Evolutionary conservation across 1,140 invertebrate species (phyloP).

Genomic region (Pseudomyrmex gracilis): DNA sequence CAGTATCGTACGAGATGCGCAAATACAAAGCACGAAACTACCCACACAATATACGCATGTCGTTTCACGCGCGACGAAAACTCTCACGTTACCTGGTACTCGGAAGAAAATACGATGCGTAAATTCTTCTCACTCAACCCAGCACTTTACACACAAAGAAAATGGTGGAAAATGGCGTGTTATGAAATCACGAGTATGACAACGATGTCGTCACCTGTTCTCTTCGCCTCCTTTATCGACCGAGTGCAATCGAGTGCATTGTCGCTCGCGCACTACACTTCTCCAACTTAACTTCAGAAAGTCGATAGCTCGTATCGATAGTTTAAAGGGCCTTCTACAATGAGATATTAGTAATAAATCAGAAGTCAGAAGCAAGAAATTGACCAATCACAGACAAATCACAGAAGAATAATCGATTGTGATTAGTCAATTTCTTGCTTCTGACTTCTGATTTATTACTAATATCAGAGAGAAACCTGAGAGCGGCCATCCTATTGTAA

Average conservation of each 20-base stretch:
- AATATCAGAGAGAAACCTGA: too few relatives aligned
- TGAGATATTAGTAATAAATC: too few relatives aligned
- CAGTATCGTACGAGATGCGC: background rate
- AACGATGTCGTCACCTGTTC: constrained; percentile 83
- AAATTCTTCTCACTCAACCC: constrained; percentile 66
- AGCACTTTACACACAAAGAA: constrained; percentile 82
- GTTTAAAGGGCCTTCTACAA: too few relatives aligned
- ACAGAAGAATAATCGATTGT: too few relatives aligned
- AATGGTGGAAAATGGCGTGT: constrained; percentile 82
- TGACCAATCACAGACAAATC: too few relatives aligned
- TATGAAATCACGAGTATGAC: constrained; percentile 84
- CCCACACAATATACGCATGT: background rate
- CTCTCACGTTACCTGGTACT: constrained; percentile 75
- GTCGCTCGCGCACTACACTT: background rate
- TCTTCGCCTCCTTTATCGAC: constrained; percentile 73
- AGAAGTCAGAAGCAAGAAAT: too few relatives aligned
- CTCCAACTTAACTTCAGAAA: background rate
- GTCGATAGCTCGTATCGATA: constrained; percentile 6
- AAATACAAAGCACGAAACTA: constrained; percentile 20
- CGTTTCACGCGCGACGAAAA: constrained; percentile 10
- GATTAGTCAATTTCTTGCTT: too few relatives aligned
- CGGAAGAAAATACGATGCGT: constrained; percentile 73
- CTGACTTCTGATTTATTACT: too few relatives aligned
- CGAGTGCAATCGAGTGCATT: constrained; percentile 66
- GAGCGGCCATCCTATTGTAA: too few relatives aligned